A percentile compares a stretch with the other conserved stretches of the same genome.
Evolutionary conservation across 2,797 vertebrate genomes (phyloP).

Genomic region (Acrocephalus scirpaceus): DNA sequence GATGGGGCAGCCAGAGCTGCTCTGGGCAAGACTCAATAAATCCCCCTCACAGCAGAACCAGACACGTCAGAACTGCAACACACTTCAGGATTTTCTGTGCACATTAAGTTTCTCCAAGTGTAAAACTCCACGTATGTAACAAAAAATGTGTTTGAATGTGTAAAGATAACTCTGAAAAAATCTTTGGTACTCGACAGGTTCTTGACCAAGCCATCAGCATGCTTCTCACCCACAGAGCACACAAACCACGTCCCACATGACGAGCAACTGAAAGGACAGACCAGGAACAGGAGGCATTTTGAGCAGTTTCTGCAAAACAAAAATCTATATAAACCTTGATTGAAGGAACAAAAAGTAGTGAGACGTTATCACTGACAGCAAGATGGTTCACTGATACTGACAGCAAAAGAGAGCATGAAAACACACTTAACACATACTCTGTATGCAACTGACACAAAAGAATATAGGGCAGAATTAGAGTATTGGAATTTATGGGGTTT

Average conservation of each 20-base stretch:
- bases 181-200: neutral
- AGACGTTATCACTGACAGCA: neutral
- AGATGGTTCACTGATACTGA: neutral
- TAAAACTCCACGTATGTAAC: neutral
- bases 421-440: neutral
- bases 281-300: neutral
- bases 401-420: neutral
- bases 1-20: no score
- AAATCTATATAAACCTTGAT: neutral
- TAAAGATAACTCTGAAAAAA: neutral
- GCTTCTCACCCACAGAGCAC: neutral
- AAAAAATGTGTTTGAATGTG: neutral
- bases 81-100: neutral
- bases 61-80: neutral
- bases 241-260: neutral
- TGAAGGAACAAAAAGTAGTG: neutral
- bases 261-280: neutral
- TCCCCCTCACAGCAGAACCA: neutral
- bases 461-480: neutral
- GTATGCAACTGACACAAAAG: neutral
- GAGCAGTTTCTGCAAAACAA: neutral
- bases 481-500: neutral
- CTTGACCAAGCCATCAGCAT: neutral
- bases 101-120: accelerated
- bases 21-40: neutral